Evolutionary conservation across 2,113 vertebrate genomes (phyloP), one percentile per base, ranked within the genome.

Genomic region (Procavia capensis): DNA sequence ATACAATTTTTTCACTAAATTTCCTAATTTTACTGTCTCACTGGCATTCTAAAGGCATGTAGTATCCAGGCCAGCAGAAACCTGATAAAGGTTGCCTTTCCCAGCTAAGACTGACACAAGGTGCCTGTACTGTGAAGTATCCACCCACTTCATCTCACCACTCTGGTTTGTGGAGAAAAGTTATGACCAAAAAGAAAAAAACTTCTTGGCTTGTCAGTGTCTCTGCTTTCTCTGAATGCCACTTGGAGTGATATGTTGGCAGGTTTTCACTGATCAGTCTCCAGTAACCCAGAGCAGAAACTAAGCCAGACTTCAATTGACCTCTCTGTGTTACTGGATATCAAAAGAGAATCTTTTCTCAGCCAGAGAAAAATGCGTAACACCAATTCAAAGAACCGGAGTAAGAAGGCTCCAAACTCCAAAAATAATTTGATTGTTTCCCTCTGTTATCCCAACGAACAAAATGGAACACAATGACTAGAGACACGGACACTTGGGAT

Each of bases 171-270:
- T 43, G 34, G 27, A 63, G 14, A 92, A 54, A 96, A 95, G 39
- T 80, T 95, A 70, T 75, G 57, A 91, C 39, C n/a, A n/a, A n/a
- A n/a, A n/a, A 93, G 88, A 95, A 93, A 92, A 86, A 84, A 89
- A 25, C 79, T 90, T 85, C 57, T 70, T 95, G 90, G 39, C 76
- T 95, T 96, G 43, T 96, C 93, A 39, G 74, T 91, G n/a, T 81
- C 64, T 95, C 78, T 9, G 2, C 72, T 96, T 94, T 50, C 85
- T 97, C 85, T 57, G 34, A 68, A 81, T 93, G 63, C 84, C 78
- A 70, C 87, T 91, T 94, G n/a, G 59, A 93, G 86, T 96, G 94
- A 97, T 88, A 96, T n/a, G 85, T 91, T 97, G 96, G 82, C 90
- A 96, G 85, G 63, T 95, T 94, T 91, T 92, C 78, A 95, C 92